These are phyloP conservation scores for Apodemus sylvaticus DNA, from an alignment of 2,113 vertebrate genomes.

Conservation along the genomic window DNA sequence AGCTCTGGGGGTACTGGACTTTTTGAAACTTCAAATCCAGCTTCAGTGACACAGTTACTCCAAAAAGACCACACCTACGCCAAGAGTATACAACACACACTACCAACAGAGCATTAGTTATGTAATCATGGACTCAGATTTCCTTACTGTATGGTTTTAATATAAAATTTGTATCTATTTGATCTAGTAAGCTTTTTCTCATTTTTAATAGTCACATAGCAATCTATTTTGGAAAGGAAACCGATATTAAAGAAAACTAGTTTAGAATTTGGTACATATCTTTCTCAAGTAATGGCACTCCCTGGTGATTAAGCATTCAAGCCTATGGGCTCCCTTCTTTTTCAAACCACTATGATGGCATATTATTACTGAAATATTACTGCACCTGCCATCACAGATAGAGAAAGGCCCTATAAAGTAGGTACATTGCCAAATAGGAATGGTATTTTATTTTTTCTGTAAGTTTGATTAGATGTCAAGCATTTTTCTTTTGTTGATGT, in stretches of 20 bases:
- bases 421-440: background rate
- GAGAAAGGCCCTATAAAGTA: background rate
- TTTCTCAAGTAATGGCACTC: background rate
- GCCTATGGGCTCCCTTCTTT: background rate
- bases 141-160: too few species aligned
- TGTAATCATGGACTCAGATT: too few species aligned
- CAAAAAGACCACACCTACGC: background rate
- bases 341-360: background rate
- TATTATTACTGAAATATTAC: background rate
- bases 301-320: background rate
- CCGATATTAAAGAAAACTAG: too few species aligned
- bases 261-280: too few species aligned
- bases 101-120: too few species aligned
- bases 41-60: background rate
- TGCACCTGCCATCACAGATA: background rate
- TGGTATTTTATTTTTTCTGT: background rate
- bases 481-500: background rate
- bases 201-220: too few species aligned
- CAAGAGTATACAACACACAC: too few species aligned
- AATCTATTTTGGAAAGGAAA: too few species aligned
- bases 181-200: too few species aligned
- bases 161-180: too few species aligned
- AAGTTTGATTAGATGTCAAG: background rate
- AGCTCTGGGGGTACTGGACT: background rate
- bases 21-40: background rate